phyloP scores from a whole-genome alignment of 2,888 invertebrate genomes.

The Escarpia spicata region DNA sequence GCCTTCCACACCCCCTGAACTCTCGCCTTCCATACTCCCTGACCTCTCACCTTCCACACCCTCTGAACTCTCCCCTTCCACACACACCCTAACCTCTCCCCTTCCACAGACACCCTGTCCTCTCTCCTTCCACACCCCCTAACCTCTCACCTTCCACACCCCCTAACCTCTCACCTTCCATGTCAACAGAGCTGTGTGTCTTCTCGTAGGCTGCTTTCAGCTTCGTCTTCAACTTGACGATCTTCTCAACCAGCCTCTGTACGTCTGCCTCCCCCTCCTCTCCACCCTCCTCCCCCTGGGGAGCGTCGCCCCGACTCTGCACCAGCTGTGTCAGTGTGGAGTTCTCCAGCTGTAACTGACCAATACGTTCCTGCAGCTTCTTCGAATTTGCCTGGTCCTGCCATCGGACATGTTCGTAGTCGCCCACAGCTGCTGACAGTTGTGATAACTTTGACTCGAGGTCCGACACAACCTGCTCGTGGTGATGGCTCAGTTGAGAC shows the following conservation, averaged over 20 bases:
- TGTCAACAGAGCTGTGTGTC: conserved; percentile 72
- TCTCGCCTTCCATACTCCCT: too few relatives aligned
- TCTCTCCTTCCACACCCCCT: too few relatives aligned
- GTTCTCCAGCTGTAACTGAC: conserved; percentile 65
- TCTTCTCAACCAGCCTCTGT: conserved; percentile 71
- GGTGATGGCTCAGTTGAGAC: neutral
- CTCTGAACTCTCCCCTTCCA: too few relatives aligned
- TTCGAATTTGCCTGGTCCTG: conserved; percentile 78
- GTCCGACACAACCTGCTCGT: neutral
- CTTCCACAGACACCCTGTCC: too few relatives aligned
- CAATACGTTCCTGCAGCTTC: conserved; percentile 51
- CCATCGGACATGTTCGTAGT: conserved; percentile 78
- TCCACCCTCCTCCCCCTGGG: conserved; percentile 39
- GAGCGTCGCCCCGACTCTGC: neutral
- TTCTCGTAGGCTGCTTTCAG: conserved; percentile 71
- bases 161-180: conserved; percentile 68
- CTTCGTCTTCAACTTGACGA: conserved; percentile 74
- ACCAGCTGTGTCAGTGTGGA: conserved; percentile 51
- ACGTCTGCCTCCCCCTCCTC: conserved; percentile 54
- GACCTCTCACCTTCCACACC: too few relatives aligned
- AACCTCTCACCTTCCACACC: too few relatives aligned
- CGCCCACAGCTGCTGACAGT: conserved; percentile 70
- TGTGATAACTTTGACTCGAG: neutral
- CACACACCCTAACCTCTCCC: too few relatives aligned
- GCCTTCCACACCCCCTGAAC: too few relatives aligned